Evolutionary conservation across 2,888 invertebrate genomes (phyloP).

Genomic region (Ypsolopha sequella): DNA sequence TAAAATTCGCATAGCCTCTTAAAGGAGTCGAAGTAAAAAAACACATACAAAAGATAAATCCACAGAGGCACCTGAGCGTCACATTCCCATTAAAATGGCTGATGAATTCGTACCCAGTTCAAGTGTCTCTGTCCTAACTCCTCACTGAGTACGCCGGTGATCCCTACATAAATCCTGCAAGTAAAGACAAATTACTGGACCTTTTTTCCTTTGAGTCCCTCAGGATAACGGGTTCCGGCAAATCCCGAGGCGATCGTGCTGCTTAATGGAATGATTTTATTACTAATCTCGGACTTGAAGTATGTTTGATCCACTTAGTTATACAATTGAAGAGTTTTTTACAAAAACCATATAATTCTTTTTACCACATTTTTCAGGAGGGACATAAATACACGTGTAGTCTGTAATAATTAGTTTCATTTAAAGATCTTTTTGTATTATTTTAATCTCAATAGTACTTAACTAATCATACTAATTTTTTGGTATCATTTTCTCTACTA

Average conservation of each 20-base stretch:
- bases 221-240: conserved; percentile 42
- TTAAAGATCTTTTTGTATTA: too few species aligned
- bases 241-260: conserved; percentile 37
- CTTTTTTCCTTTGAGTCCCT: conserved; percentile 48
- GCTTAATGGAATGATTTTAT: conserved; percentile 55
- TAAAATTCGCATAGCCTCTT: too few species aligned
- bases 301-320: conserved; percentile 4
- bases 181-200: conserved; percentile 61
- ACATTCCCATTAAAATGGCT: conserved; percentile 29
- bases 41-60: too few species aligned
- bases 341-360: too few species aligned
- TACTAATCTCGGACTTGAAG: conserved; percentile 19
- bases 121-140: conserved; percentile 22
- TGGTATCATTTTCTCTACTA: too few species aligned
- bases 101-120: conserved; percentile 20
- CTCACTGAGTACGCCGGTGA: conserved; percentile 26
- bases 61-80: conserved; percentile 13
- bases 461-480: too few species aligned
- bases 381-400: too few species aligned
- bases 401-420: too few species aligned
- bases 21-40: too few species aligned
- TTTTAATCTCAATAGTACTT: too few species aligned
- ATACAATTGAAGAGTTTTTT: too few species aligned
- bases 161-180: conserved; percentile 53
- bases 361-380: too few species aligned